Conservation (phyloP, 2,888 invertebrate species). For the Eupithecia dodoneata region DNA sequence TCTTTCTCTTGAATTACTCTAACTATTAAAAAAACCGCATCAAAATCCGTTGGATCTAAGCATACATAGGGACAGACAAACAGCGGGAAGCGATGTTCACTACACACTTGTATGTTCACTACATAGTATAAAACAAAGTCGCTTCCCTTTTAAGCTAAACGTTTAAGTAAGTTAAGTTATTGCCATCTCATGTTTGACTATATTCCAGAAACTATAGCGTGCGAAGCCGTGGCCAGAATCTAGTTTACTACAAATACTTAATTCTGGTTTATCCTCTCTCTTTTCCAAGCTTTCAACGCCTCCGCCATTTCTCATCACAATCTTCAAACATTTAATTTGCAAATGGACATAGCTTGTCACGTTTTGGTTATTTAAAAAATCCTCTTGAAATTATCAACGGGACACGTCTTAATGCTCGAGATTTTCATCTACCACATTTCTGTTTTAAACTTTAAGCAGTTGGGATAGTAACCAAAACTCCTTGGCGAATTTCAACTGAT, state of each 20-base stretch:
- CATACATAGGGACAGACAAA: no score
- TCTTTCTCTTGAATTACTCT: no score
- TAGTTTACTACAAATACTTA: background rate
- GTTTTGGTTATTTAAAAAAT: constrained; percentile 40
- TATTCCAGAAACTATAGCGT: background rate
- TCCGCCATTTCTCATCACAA: constrained; percentile 20
- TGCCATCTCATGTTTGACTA: no score
- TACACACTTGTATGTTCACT: no score
- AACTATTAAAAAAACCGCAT: no score
- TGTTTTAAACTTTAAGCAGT: constrained; percentile 17
- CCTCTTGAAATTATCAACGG: constrained; percentile 42
- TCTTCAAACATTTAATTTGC: constrained; percentile 36
- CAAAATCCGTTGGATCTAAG: no score
- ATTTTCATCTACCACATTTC: constrained; percentile 8
- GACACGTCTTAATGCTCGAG: constrained; percentile 28
- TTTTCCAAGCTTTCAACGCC: constrained; percentile 10
- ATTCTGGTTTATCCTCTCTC: background rate
- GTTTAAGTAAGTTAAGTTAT: no score
- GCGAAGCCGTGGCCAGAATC: background rate
- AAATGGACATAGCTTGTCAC: constrained; percentile 37
- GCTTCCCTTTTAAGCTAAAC: no score
- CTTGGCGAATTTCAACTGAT: constrained; percentile 24
- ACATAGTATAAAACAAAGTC: no score
- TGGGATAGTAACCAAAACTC: constrained; percentile 10
- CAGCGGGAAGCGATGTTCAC: no score